Conservation (phyloP, 2,797 vertebrate genomes). For the Crotalus adamanteus region DNA sequence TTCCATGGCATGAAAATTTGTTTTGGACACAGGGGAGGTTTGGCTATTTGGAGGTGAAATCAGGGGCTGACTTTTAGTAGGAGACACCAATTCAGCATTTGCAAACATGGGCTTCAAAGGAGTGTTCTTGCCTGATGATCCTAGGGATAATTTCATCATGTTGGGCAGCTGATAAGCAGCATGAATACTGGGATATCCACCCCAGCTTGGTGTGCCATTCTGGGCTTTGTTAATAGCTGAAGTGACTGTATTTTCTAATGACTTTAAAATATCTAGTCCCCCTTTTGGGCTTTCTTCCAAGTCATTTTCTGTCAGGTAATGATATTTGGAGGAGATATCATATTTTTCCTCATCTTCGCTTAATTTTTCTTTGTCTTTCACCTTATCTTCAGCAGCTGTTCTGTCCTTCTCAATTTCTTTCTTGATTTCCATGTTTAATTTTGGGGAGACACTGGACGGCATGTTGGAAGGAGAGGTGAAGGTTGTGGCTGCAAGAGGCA, state of each 20-base stretch:
- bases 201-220: slow-evolving; percentile 98
- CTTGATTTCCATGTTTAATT: slow-evolving; percentile 85
- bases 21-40: slow-evolving; percentile 91
- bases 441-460: slow-evolving; percentile 84
- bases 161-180: slow-evolving; percentile 99
- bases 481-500: slow-evolving; percentile 93
- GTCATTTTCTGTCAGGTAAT: slow-evolving; percentile 95
- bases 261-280: slow-evolving; percentile 95
- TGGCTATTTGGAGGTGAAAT: slow-evolving; percentile 88
- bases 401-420: slow-evolving; percentile 93
- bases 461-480: slow-evolving; percentile 90
- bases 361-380: slow-evolving; percentile 82
- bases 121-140: slow-evolving; percentile 86
- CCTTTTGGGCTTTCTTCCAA: slow-evolving; percentile 97
- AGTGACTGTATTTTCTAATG: slow-evolving; percentile 96
- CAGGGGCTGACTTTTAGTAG: slow-evolving; percentile 85
- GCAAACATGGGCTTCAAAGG: slow-evolving; percentile 89
- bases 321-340: slow-evolving; percentile 93
- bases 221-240: slow-evolving; percentile 99
- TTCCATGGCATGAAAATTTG: slow-evolving; percentile 98
- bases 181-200: slow-evolving; percentile 97
- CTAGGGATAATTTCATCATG: slow-evolving; percentile 96
- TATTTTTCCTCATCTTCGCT: slow-evolving; percentile 93
- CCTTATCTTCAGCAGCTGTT: slow-evolving; percentile 77
- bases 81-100: slow-evolving; percentile 84